A percentile compares a stretch with the other conserved stretches of the same genome.
phyloP scores from a whole-genome alignment of 1,140 invertebrate genomes.

The Eciton burchellii region DNA sequence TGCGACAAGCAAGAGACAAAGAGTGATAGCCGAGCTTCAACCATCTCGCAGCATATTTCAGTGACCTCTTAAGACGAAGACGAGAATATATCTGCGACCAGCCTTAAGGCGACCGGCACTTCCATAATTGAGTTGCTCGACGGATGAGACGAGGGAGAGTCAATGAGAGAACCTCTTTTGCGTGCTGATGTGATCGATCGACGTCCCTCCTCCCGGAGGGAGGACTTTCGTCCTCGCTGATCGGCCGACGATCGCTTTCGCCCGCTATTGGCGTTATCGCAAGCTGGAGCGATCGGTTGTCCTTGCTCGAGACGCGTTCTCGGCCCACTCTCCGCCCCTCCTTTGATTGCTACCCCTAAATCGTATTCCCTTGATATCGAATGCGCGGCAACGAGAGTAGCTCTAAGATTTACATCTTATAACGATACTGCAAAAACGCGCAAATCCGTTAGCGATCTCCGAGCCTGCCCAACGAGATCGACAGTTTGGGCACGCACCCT shows the following conservation, averaged over 20 bases:
- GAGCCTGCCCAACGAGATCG: background rate
- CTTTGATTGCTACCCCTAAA: background rate
- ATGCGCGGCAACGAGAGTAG: background rate
- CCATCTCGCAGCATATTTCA: background rate
- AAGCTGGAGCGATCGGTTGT: background rate
- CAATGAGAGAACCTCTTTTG: slow-evolving; percentile 15
- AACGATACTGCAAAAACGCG: background rate
- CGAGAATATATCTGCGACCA: background rate
- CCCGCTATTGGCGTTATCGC: slow-evolving; percentile 35
- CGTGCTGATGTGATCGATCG: slow-evolving; percentile 14
- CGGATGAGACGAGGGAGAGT: slow-evolving; percentile 6
- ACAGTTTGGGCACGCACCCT: background rate
- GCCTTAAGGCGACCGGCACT: background rate
- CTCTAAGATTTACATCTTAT: background rate
- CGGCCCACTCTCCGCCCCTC: too few species aligned
- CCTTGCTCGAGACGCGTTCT: background rate
- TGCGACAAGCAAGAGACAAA: background rate
- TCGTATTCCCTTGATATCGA: too few species aligned
- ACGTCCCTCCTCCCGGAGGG: background rate
- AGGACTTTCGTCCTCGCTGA: background rate
- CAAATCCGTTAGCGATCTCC: background rate
- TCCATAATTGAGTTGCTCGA: slow-evolving; percentile 15
- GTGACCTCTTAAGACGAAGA: background rate
- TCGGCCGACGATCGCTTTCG: slow-evolving; percentile 13
- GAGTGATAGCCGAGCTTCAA: background rate